These are phyloP conservation scores for Trachelipus rathkii DNA, from an alignment of 1,140 invertebrate species.

Conservation along the genomic window DNA sequence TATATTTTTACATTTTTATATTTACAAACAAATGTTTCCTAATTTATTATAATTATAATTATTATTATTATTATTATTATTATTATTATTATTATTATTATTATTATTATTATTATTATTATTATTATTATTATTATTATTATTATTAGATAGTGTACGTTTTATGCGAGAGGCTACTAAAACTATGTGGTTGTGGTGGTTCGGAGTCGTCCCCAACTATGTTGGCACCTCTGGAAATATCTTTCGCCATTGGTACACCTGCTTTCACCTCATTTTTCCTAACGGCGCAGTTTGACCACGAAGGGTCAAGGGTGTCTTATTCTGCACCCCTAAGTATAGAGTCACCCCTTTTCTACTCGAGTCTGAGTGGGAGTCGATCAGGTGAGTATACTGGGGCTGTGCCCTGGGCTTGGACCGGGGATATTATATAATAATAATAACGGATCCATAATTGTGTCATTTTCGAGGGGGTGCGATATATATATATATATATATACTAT, in stretches of 20 bases:
- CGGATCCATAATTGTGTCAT: too few species aligned
- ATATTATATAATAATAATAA: too few species aligned
- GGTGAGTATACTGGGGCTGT: slow-evolving; percentile 4
- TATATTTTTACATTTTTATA: too few species aligned
- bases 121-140: slow-evolving; percentile 42
- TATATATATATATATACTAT: too few species aligned
- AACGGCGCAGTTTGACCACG: slow-evolving; percentile 38
- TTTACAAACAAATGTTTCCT: too few species aligned
- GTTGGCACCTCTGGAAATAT: slow-evolving; percentile 43
- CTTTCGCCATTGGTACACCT: slow-evolving; percentile 42
- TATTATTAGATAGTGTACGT: slow-evolving; percentile 64
- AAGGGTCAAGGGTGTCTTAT: slow-evolving; percentile 35
- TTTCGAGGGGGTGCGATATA: too few species aligned
- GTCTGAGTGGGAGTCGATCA: slow-evolving; percentile 24
- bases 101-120: not conserved
- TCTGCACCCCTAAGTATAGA: slow-evolving; percentile 38
- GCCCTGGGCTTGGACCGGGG: too few species aligned
- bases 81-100: too few species aligned
- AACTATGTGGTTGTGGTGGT: slow-evolving; percentile 55
- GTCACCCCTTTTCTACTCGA: slow-evolving; percentile 32
- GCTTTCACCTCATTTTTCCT: slow-evolving; percentile 46
- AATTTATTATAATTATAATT: too few species aligned
- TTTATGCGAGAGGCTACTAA: slow-evolving; percentile 70
- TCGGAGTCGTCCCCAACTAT: slow-evolving; percentile 35
- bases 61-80: too few species aligned